Base-by-base conservation (phyloP, 1,140 invertebrate species). In the Bombus consobrinus region DNA sequence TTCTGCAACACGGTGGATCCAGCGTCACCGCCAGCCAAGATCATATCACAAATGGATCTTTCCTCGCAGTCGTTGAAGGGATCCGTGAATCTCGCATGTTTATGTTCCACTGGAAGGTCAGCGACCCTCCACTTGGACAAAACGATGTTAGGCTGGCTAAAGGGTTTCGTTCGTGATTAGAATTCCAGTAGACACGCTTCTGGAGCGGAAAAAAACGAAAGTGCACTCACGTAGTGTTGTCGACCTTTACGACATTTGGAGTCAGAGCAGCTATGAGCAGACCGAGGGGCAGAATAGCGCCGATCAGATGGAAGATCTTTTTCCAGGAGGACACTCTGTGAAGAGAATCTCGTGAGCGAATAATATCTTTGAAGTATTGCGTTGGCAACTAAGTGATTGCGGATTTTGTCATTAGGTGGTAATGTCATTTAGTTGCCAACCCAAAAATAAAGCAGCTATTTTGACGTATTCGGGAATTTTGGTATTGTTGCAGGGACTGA, bases 211-310 rank as follows among this genome's bases (percentile, higher is more conserved):
- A 32, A 2, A 77, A 32, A 43, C 32, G 53, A 76, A 59, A 76
- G 32, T 77, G 62, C n/a, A 62, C 92, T 93, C 89, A 95, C 95
- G 92, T 92, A 43, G 90, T 86, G 74, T 93, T 91, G 41, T 90
- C 85, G 69, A 95, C 90, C 69, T 87, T 91, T 28, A 94, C 77
- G 37, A 94, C 85, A 37, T 91, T 95, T 6, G 95, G 94, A 1
- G 92, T 92, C 10, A 95, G 62, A 10, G 95, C 91, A 8, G 95
- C 95, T 3, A 95, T 81, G 37, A 95, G 92, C 66, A 95, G 86
- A 41, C 95, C 95, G 22, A 95, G 84, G 0, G 95, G 95, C 47
- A 95, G 74, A 76, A 95, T 93, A 47, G 95, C 91, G 32, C 94
- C 93, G 76, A 95, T 92, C 47, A 95, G 85, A 66, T 93, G 93